Base-by-base conservation (phyloP, 2,797 vertebrate genomes). In the Neopelma chrysocephalum region DNA sequence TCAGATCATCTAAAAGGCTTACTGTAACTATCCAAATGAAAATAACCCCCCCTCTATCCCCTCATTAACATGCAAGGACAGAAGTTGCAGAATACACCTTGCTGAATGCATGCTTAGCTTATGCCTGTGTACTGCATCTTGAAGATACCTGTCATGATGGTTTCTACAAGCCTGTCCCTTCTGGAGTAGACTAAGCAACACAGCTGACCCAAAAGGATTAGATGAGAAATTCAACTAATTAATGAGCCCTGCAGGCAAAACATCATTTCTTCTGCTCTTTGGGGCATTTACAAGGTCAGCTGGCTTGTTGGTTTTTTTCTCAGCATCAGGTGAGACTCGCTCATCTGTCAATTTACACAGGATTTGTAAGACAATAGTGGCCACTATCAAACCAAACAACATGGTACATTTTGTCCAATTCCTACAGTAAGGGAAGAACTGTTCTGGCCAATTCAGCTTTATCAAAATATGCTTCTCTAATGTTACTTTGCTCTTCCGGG, bases 221-320 rank as follows among this genome's bases (percentile, higher is more conserved):
- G 82, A 95, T 81, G 85, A 96, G 89, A 90, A 96, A 94, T 94
- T 94, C 87, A 94, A 90, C 91, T 94, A 94, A 95, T 95, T 94
- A 94, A 95, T 94, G 91, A 94, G 90, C 77, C 91, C 82, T 90
- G 80, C 72, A 96, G 82, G 89, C 58, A 61, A 91, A 96, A 96
- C 85, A 94, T 86, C 53, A 72, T 93, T 96, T 97, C 58, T 96
- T 88, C 58, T 84, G 79, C 73, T 94, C 95, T 94, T 93, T 70
- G 32, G 91, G 94, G 80, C 62, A 90, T 93, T 96, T 91, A 72
- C 89, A 91, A 96, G 93, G 94, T 96, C 96, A 96, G 87, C 43
- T 92, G 69, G 64, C 90, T 89, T 48, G 15, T 50, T 72, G 60
- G 23, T 61, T 56, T 60, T 72, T 66, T n/a, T 47, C 68, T 38